Evolutionary conservation across 2,797 vertebrate genomes (phyloP).

Genomic region (Sebastolobus alascanus): DNA sequence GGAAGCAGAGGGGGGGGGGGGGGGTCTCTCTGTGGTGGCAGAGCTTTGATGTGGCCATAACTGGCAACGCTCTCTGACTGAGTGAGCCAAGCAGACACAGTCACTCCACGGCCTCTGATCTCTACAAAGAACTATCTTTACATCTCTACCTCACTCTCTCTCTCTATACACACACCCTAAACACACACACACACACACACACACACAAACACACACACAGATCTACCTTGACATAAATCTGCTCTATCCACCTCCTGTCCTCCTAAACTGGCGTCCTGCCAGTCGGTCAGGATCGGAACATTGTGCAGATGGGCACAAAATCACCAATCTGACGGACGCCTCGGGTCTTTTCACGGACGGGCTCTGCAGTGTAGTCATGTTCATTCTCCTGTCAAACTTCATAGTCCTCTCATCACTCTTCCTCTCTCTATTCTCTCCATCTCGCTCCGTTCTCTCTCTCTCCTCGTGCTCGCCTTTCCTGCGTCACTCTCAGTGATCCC

Average conservation of each 20-base stretch:
- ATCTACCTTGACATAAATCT: conserved; percentile 43
- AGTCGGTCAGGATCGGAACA: conserved; percentile 55
- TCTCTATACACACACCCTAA: background rate
- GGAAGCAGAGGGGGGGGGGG: background rate
- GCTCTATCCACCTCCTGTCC: conserved; percentile 36
- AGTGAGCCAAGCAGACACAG: conserved; percentile 45
- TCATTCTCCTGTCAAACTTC: conserved; percentile 73
- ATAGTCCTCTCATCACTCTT: conserved; percentile 69
- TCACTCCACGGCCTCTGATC: conserved; percentile 48
- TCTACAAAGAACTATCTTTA: conserved; percentile 50
- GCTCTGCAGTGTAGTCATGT: conserved; percentile 66
- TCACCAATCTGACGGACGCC: conserved; percentile 66
- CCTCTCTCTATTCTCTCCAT: conserved; percentile 23
- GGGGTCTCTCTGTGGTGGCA: conserved; percentile 32
- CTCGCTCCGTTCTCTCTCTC: background rate
- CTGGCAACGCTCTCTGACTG: conserved; percentile 52
- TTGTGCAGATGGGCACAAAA: conserved; percentile 74
- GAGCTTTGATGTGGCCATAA: conserved; percentile 73
- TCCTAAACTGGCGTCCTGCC: conserved; percentile 60
- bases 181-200: background rate
- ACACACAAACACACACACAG: background rate
- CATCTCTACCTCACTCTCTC: conserved; percentile 4
- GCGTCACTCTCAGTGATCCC: conserved; percentile 29
- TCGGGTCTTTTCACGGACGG: conserved; percentile 61
- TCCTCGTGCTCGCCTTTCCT: conserved; percentile 37